Evolutionary conservation across 2,888 invertebrate genomes (phyloP).

Genomic region (Cybosia mesomella): DNA sequence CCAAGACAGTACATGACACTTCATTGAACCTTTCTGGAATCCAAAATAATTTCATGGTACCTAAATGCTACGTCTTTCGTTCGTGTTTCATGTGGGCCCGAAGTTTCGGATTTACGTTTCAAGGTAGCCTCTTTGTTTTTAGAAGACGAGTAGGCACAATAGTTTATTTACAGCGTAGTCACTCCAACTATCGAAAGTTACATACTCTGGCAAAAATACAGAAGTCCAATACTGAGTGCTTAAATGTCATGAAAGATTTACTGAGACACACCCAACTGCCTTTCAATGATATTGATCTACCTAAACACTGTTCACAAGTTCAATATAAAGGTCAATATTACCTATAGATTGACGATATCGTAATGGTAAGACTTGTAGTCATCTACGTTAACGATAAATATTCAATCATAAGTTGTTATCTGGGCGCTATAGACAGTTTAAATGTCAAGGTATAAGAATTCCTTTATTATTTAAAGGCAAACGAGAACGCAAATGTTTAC

Average conservation of each 20-base stretch:
- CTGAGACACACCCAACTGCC: neutral
- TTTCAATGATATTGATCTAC: neutral
- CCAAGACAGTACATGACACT: too few species aligned
- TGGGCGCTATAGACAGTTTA: slow-evolving; percentile 29
- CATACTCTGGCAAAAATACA: neutral
- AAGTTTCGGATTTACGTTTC: too few species aligned
- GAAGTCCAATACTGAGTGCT: neutral
- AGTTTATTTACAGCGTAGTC: neutral
- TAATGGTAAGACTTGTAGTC: neutral
- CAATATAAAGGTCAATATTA: neutral
- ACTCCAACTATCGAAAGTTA: neutral
- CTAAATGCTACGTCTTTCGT: too few species aligned
- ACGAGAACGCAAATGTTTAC: slow-evolving; percentile 71
- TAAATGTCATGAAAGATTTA: neutral
- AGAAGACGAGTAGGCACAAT: neutral
- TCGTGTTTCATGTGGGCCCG: too few species aligned
- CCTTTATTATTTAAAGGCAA: slow-evolving; percentile 66
- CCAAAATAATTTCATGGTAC: too few species aligned
- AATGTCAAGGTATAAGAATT: slow-evolving; percentile 54
- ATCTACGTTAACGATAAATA: neutral
- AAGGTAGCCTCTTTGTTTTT: too few species aligned
- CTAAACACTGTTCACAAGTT: neutral
- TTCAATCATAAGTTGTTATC: slow-evolving; percentile 24
- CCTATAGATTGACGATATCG: neutral
- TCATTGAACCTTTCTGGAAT: too few species aligned